These are phyloP conservation scores for Pammene fasciana DNA, from an alignment of 2,888 invertebrate genomes.

Conservation along the genomic window DNA sequence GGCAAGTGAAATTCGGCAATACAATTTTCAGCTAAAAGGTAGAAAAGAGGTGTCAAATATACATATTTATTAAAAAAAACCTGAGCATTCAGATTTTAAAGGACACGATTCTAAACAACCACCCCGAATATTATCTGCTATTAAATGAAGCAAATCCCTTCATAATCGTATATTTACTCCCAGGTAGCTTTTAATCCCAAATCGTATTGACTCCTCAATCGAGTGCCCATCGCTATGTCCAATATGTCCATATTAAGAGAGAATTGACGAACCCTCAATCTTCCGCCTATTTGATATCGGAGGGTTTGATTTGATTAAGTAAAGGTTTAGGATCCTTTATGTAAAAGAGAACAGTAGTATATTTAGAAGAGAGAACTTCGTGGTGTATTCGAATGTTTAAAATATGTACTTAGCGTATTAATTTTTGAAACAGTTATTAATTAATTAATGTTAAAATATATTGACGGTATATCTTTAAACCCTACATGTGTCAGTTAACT, in stretches of 20 bases:
- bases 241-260: conserved; percentile 2
- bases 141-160: not conserved
- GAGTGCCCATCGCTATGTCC: conserved; percentile 5
- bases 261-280: conserved; percentile 40
- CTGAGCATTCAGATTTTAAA: too few species aligned
- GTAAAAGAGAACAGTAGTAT: not conserved
- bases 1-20: too few species aligned
- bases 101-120: too few species aligned
- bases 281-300: conserved; percentile 37
- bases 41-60: too few species aligned
- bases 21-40: too few species aligned
- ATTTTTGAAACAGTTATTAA: too few species aligned
- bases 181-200: conserved; percentile 30
- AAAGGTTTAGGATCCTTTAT: not conserved
- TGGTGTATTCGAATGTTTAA: not conserved
- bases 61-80: too few species aligned
- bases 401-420: too few species aligned
- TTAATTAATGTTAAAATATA: too few species aligned
- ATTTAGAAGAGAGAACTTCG: not conserved
- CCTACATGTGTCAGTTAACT: too few species aligned
- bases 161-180: not conserved
- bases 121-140: too few species aligned
- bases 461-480: too few species aligned
- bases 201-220: conserved; percentile 7
- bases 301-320: conserved; percentile 32